phyloP scores from a whole-genome alignment of 2,888 invertebrate genomes.

The Omphaloscelis lunosa region DNA sequence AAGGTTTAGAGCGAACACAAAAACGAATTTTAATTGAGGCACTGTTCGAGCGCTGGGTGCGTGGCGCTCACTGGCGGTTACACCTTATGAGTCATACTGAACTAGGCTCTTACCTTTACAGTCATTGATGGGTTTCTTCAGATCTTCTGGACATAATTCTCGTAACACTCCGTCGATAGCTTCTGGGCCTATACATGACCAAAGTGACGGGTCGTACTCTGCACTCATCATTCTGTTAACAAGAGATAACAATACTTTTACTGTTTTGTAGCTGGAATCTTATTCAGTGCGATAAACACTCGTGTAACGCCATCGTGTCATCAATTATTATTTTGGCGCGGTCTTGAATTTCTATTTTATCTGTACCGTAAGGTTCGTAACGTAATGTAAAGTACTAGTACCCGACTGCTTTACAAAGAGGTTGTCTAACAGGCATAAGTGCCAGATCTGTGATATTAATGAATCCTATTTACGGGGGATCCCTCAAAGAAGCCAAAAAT shows the following conservation, averaged over 20 bases:
- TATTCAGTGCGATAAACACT: neutral
- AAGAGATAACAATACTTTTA: conserved; percentile 1
- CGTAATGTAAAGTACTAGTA: too few species aligned
- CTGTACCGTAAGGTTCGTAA: too few species aligned
- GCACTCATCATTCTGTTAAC: conserved; percentile 26
- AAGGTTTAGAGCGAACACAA: too few species aligned
- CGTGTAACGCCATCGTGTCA: neutral
- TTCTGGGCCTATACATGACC: conserved; percentile 92
- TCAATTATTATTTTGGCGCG: neutral
- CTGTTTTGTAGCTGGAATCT: neutral
- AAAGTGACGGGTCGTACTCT: conserved; percentile 87
- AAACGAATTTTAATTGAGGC: too few species aligned
- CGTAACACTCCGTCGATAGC: conserved; percentile 91
- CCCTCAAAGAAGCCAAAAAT: too few species aligned
- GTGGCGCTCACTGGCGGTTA: too few species aligned
- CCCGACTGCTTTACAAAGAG: neutral
- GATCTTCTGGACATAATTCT: conserved; percentile 82
- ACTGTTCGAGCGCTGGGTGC: too few species aligned
- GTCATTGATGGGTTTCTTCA: neutral
- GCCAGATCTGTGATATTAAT: too few species aligned
- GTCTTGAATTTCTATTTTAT: too few species aligned
- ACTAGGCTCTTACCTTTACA: conserved; percentile 34
- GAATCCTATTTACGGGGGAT: too few species aligned
- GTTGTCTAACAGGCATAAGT: too few species aligned
- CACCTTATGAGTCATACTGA: neutral